These are phyloP conservation scores for Phyllotreta striolata DNA, from an alignment of 2,888 invertebrate species.

Conservation along the genomic window DNA sequence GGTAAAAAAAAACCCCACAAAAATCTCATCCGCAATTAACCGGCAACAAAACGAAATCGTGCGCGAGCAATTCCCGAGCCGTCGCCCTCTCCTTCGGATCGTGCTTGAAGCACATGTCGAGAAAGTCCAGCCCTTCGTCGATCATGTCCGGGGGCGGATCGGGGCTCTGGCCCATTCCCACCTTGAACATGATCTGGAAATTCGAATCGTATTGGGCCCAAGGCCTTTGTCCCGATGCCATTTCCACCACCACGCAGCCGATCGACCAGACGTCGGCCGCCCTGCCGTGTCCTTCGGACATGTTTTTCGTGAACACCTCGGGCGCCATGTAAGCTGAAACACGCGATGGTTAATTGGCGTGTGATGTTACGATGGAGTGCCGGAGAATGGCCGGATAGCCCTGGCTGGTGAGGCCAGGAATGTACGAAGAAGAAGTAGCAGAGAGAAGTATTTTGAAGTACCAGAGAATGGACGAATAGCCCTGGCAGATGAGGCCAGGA, in stretches of 20 bases:
- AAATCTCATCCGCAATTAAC: background rate
- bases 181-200: constrained; percentile 95
- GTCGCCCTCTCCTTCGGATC: constrained; percentile 78
- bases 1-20: too few relatives aligned
- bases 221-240: constrained; percentile 93
- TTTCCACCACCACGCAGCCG: constrained; percentile 94
- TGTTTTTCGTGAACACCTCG: constrained; percentile 88
- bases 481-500: too few relatives aligned
- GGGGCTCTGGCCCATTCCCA: constrained; percentile 91
- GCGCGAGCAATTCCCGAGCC: constrained; percentile 74
- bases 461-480: too few relatives aligned
- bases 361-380: too few relatives aligned
- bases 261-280: constrained; percentile 96
- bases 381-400: too few relatives aligned
- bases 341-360: too few relatives aligned
- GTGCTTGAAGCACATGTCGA: constrained; percentile 80
- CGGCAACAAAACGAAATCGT: constrained; percentile 70
- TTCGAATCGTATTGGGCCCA: constrained; percentile 93
- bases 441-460: too few relatives aligned
- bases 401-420: too few relatives aligned
- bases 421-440: too few relatives aligned
- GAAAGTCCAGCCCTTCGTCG: constrained; percentile 83
- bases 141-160: constrained; percentile 77
- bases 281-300: constrained; percentile 84
- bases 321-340: constrained; percentile 93